Evolutionary conservation across 2,113 vertebrate genomes (phyloP).

Genomic region (Pteronura brasiliensis): DNA sequence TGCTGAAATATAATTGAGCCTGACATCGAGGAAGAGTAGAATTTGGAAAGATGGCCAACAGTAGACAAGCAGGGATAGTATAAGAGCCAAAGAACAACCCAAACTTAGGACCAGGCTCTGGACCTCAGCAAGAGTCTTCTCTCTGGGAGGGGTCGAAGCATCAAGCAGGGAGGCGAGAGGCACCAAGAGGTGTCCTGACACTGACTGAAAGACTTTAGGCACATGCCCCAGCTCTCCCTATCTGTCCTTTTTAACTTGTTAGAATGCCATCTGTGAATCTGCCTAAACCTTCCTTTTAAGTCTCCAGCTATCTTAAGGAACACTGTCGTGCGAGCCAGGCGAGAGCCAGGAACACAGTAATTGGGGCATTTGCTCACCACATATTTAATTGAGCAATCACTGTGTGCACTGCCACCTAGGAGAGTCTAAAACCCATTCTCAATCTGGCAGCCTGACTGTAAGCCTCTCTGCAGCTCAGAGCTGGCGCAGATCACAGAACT

Average conservation of each 20-base stretch:
- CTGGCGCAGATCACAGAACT: neutral
- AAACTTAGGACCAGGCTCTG: neutral
- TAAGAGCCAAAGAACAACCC: neutral
- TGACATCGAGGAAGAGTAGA: neutral
- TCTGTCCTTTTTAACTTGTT: neutral
- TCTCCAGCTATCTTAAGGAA: neutral
- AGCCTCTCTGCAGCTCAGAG: neutral
- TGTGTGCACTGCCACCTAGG: neutral
- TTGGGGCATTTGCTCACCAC: neutral
- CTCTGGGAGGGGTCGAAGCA: neutral
- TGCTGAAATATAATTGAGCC: neutral
- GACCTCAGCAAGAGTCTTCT: neutral
- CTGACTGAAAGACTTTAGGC: neutral
- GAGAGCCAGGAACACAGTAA: neutral
- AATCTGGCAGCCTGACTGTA: neutral
- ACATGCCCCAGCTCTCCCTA: neutral
- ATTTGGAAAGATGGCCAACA: neutral
- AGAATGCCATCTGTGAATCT: neutral
- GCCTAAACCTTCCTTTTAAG: neutral
- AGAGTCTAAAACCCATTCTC: neutral
- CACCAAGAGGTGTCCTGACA: too few species aligned
- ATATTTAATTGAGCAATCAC: neutral
- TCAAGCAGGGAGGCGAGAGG: neutral
- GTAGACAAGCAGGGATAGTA: neutral
- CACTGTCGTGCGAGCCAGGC: neutral